These are phyloP conservation scores for Alosa alosa DNA, from an alignment of 2,113 vertebrate species.

Conservation along the genomic window DNA sequence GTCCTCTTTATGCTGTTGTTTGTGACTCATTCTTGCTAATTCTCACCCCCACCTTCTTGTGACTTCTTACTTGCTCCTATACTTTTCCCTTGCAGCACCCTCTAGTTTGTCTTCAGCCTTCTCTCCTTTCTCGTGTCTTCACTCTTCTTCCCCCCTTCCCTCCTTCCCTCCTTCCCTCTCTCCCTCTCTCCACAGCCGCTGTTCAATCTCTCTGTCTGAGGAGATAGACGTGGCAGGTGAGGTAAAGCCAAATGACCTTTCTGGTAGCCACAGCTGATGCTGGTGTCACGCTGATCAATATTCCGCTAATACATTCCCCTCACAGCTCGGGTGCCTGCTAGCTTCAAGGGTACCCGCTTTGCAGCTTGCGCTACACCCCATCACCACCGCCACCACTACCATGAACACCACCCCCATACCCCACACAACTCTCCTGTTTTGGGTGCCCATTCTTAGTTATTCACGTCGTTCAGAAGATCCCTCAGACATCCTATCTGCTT, in stretches of 20 bases:
- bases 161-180: not conserved
- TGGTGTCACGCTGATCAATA: slow-evolving; percentile 57
- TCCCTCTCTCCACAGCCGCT: not conserved
- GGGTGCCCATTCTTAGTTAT: not conserved
- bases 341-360: slow-evolving; percentile 47
- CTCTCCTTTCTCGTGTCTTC: not conserved
- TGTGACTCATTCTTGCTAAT: not conserved
- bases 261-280: slow-evolving; percentile 51
- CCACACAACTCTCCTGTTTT: not conserved
- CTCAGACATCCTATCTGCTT: not conserved
- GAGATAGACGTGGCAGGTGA: slow-evolving; percentile 23
- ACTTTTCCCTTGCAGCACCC: not conserved
- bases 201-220: not conserved
- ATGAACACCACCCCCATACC: not conserved
- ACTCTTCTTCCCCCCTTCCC: not conserved
- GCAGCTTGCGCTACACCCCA: not conserved
- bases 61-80: not conserved
- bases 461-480: not conserved
- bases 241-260: slow-evolving; percentile 41
- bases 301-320: slow-evolving; percentile 49
- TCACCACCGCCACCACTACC: not conserved
- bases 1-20: not conserved
- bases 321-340: slow-evolving; percentile 24
- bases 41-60: not conserved
- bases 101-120: not conserved